Conservation (phyloP, 2,113 vertebrate species). For the Datnioides undecimradiatus region DNA sequence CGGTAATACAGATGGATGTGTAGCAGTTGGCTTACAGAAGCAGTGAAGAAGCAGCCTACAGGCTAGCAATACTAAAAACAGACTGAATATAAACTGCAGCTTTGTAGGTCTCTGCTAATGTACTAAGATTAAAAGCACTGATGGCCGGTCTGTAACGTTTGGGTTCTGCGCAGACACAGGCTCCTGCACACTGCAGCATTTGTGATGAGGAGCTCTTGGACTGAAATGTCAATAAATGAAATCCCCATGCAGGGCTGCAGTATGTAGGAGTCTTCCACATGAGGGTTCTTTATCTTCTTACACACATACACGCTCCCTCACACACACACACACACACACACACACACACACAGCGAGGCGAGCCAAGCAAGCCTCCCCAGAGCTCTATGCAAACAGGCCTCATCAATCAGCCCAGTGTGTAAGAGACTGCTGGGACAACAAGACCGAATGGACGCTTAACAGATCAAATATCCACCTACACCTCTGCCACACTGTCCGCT, state of each 20-base stretch:
- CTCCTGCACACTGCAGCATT: background rate
- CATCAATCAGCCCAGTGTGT: conserved; percentile 74
- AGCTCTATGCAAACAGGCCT: conserved; percentile 63
- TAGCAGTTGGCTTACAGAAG: background rate
- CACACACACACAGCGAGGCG: conserved; percentile 13
- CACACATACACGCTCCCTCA: conserved; percentile 22
- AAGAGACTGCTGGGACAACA: conserved; percentile 65
- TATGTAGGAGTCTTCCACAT: conserved; percentile 22
- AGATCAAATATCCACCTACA: conserved; percentile 73
- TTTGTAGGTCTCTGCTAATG: background rate
- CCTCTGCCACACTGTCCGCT: conserved; percentile 37
- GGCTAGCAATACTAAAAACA: background rate
- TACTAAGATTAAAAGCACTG: background rate
- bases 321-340: conserved; percentile 21
- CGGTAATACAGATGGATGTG: background rate
- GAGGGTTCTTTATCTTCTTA: conserved; percentile 37
- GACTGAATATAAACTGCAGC: background rate
- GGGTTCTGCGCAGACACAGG: background rate
- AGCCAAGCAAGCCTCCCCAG: conserved; percentile 44
- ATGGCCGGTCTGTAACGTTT: background rate
- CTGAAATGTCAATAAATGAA: conserved; percentile 25
- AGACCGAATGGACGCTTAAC: conserved; percentile 63
- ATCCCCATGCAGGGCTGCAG: conserved; percentile 9
- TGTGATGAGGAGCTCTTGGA: conserved; percentile 23
- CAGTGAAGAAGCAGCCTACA: background rate